Base-by-base conservation (phyloP, 2,888 invertebrate genomes). In the Oscheius sp. region DNA sequence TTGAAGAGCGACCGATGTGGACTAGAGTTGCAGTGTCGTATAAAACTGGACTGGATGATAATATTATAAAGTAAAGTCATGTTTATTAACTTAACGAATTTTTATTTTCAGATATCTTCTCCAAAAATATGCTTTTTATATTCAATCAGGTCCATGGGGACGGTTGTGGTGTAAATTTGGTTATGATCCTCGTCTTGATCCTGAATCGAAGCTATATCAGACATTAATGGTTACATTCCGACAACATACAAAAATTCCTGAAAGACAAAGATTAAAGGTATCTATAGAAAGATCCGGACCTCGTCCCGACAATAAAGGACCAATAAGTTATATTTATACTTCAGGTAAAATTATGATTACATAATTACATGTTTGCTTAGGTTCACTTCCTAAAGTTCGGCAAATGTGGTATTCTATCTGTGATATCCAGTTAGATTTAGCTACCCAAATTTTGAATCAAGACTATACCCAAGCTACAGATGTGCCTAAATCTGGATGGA, bases 61-160 rank as follows among this genome's bases (percentile, higher is more conserved):
- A 26, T 1, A 64, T 83, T 2, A 67, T 94, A 0, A 94, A 92
- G 87, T 89, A 28, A 41, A 74, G 20, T 44, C 44, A 26, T 33
- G 17, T 12, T 20, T 26, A n/a, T 54, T 38, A 12, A n/a, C n/a
- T n/a, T n/a, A n/a, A n/a, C 2, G 9, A 14, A n/a, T 17, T 2
- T 47, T 67, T 22, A 20, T 28, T 68, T 78, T 22, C 67, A 81
- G 85, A 70, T 62, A 90, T 67, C 89, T 95, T 14, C 88, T 95
- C 68, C 94, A 96, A 0, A 90, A 91, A 28, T 88, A 93, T 2
- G 93, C 94, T 0, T 92, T 93, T 86, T 93, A 94, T 86, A 93
- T 92, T 87, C 89, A 90, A 63, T 92, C 91, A 72, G 97, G 98
- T 0, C 97, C 95, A 0, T 98, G 95, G 94, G 90, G 94, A 74